phyloP scores from a whole-genome alignment of 2,888 invertebrate genomes.

The Germaria angustata region DNA sequence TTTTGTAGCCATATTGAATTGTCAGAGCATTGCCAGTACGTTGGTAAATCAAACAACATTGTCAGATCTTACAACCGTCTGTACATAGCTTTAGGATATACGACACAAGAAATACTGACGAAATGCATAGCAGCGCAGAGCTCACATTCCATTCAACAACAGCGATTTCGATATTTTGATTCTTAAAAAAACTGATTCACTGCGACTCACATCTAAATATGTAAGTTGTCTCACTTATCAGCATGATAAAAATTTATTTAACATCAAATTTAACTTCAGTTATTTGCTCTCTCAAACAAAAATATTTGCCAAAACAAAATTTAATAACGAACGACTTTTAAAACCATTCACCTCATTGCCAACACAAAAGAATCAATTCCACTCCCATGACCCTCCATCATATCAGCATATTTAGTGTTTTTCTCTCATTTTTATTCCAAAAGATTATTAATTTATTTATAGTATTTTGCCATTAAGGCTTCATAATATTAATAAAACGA shows the following conservation, averaged over 20 bases:
- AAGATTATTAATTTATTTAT: conserved; percentile 40
- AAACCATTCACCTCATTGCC: not conserved
- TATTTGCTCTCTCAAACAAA: not conserved
- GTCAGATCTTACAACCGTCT: too few species aligned
- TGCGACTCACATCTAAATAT: not conserved
- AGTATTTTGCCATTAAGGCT: conserved; percentile 6
- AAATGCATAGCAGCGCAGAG: too few species aligned
- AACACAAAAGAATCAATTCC: not conserved
- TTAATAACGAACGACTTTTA: not conserved
- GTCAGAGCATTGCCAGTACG: too few species aligned
- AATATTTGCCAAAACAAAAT: not conserved
- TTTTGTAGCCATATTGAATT: too few species aligned
- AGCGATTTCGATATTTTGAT: too few species aligned
- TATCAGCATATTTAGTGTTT: not conserved
- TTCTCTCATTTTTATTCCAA: not conserved
- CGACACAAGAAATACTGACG: too few species aligned
- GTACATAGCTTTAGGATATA: too few species aligned
- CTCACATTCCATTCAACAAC: too few species aligned
- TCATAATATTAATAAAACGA: conserved; percentile 5
- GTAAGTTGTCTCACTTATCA: not conserved
- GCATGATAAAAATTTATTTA: not conserved
- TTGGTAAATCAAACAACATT: too few species aligned
- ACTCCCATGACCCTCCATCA: not conserved
- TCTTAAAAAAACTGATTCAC: too few species aligned
- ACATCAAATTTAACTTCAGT: not conserved